Percentiles rank a stretch among this genome's conserved stretches.
These are phyloP conservation scores for Microtus californicus DNA, from an alignment of 2,797 vertebrate genomes.

Conservation along the genomic window DNA sequence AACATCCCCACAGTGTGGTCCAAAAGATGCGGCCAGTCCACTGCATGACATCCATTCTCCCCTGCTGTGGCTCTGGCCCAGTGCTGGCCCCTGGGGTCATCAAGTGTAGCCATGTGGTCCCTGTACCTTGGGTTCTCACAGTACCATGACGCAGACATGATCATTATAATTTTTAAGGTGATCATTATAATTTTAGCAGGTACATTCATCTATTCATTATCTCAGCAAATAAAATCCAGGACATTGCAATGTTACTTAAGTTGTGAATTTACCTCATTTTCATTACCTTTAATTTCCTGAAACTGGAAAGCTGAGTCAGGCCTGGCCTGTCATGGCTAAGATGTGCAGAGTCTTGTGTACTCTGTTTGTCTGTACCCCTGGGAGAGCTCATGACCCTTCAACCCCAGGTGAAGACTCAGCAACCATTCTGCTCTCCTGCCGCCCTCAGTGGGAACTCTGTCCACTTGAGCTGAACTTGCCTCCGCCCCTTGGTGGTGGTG, in stretches of 20 bases:
- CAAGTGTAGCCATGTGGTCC: background rate
- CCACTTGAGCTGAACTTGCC: slow-evolving; percentile 35
- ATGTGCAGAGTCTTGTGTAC: slow-evolving; percentile 20
- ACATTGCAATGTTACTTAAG: slow-evolving; percentile 34
- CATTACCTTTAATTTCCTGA: slow-evolving; percentile 5
- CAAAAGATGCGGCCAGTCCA: background rate
- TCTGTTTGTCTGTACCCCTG: background rate
- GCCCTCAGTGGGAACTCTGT: slow-evolving; percentile 16
- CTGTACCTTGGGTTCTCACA: background rate
- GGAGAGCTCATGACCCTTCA: background rate
- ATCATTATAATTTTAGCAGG: background rate
- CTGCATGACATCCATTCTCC: background rate
- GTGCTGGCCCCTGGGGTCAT: background rate
- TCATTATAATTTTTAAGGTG: background rate
- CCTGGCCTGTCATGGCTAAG: background rate
- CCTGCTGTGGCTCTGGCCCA: background rate
- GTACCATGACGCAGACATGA: background rate
- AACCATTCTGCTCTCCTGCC: background rate
- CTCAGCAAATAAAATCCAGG: background rate
- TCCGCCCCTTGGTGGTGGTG: background rate
- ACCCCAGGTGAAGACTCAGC: background rate
- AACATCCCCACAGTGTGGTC: background rate
- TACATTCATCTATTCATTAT: background rate
- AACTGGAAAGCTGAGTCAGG: slow-evolving; percentile 1
- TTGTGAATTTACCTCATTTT: background rate